These are phyloP conservation scores for Rotaria macrura DNA, from an alignment of 2,888 invertebrate species.

Conservation along the genomic window DNA sequence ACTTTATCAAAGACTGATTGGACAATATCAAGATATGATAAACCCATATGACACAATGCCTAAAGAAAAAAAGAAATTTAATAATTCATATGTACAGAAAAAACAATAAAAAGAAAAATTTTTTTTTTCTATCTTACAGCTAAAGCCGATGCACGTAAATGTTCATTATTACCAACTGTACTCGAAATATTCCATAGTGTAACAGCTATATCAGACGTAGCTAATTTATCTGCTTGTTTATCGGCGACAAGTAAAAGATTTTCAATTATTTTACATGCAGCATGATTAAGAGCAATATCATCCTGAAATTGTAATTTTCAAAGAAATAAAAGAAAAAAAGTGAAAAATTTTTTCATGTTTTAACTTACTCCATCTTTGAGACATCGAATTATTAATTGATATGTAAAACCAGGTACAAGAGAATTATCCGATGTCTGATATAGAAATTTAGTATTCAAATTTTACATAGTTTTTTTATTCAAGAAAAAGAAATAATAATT, in stretches of 20 bases:
- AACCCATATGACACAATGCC: constrained; percentile 13
- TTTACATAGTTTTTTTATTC: background rate
- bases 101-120: background rate
- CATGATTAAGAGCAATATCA: background rate
- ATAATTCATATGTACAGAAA: background rate
- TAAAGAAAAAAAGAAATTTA: background rate
- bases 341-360: background rate
- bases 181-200: background rate
- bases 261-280: constrained; percentile 21
- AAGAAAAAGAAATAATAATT: background rate
- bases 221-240: constrained; percentile 17
- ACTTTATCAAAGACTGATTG: constrained; percentile 2
- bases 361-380: constrained; percentile 4
- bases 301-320: background rate
- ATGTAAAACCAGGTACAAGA: background rate
- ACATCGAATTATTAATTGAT: background rate
- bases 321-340: too few species aligned
- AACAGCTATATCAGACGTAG: background rate
- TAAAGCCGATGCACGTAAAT: background rate
- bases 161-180: background rate
- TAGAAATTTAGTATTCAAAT: background rate
- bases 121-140: background rate
- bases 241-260: background rate
- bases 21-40: background rate
- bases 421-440: background rate